Base-by-base conservation (phyloP, 2,113 vertebrate genomes). In the Nothocercus julius region DNA sequence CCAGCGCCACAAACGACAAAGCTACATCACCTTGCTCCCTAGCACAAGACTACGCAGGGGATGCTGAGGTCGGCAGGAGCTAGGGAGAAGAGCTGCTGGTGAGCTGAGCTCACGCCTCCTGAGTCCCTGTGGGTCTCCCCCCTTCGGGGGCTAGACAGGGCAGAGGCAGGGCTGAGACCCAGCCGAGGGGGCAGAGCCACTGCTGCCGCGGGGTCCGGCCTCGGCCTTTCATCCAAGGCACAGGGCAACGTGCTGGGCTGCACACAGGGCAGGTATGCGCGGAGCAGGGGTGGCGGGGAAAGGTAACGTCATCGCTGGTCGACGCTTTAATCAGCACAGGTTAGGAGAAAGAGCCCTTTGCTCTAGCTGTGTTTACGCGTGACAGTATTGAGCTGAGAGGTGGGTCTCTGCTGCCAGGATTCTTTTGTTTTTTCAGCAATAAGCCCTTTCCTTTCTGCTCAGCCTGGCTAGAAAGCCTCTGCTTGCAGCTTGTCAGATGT, bases 291-390 rank as follows among this genome's bases (percentile, higher is more conserved):
- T 45, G 18, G 22, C 32, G 85, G 61, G 18, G 24, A 78, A 68
- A 81, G 42, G 42, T 63, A 91, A 19, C n/a, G 38, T 44, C 20
- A 7, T 20, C 73, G 27, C 11, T 75, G 64, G 54, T 54, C 73
- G 81, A 86, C 74, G 38, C 24, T 42, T 86, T 67, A 73, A 85
- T 85, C 3, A 1, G 27, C 22, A 64, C 38, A 45, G 69, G 51
- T 79, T 93, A 45, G 76, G 70, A 90, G 70, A 72, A 67, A 93
- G 53, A 82, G 45, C 42, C 24, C 30, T 94, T 92, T 85, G 32
- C 76, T 81, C 47, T 30, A 74, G 51, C 36, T 75, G n/a, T n/a
- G 94, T 91, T 78, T 76, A 92, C 72, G 61, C 61, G 20, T 15
- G 47, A 75, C 75, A 64, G 42, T 28, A 94, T 72, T 47, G 90